phyloP scores from a whole-genome alignment of 2,888 invertebrate genomes.

The Chymomyza fuscimana region DNA sequence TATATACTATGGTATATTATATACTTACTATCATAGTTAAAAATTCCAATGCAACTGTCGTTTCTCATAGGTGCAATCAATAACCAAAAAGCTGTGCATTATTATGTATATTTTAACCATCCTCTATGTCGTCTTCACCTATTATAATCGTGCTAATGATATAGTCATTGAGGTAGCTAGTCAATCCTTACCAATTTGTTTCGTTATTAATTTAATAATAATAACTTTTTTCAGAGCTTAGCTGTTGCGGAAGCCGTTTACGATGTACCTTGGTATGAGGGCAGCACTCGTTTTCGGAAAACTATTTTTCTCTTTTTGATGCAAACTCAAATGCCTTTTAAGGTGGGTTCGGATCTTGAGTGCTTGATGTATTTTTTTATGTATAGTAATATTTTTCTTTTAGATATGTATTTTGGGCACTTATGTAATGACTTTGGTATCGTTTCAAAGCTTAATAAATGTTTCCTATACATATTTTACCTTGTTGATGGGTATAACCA shows the following conservation, averaged over 20 bases:
- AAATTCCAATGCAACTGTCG: not conserved
- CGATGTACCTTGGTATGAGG: not conserved
- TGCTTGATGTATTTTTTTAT: too few relatives aligned
- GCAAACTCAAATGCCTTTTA: not conserved
- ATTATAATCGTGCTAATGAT: slow-evolving; percentile 77
- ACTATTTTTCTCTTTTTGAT: not conserved
- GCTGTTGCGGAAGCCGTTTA: not conserved
- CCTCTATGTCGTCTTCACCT: slow-evolving; percentile 76
- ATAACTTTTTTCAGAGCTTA: not conserved
- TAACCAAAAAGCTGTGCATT: slow-evolving; percentile 57
- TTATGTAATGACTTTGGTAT: too few relatives aligned
- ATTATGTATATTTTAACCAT: slow-evolving; percentile 75
- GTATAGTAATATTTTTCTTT: too few relatives aligned
- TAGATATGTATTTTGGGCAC: too few relatives aligned
- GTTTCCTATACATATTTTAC: too few relatives aligned
- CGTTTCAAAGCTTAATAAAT: too few relatives aligned
- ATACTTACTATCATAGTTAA: too few relatives aligned
- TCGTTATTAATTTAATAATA: not conserved
- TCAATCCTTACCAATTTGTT: slow-evolving; percentile 5
- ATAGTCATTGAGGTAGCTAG: slow-evolving; percentile 66
- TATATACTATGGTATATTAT: too few relatives aligned
- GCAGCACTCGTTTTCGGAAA: not conserved
- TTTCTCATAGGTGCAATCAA: slow-evolving; percentile 47
- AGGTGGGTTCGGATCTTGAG: not conserved
- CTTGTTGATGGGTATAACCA: too few relatives aligned